phyloP scores from a whole-genome alignment of 35 echinoderm and acorn worm genomes.

The Apostichopus parvimensis region DNA sequence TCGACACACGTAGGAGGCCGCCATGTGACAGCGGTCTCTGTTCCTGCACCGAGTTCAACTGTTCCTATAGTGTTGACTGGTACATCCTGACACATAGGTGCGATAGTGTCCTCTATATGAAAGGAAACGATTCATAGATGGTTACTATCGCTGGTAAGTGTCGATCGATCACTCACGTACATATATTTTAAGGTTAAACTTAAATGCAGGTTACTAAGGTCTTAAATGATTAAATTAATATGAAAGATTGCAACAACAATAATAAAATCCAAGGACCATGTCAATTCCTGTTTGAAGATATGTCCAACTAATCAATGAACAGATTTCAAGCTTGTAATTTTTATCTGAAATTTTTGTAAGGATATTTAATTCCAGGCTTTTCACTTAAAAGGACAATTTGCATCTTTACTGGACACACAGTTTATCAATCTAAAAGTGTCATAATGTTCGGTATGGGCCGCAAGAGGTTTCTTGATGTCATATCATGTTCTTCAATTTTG shows the following conservation, averaged over 20 bases:
- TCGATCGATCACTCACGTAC: background rate
- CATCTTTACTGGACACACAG: too few species aligned
- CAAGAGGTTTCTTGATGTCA: background rate
- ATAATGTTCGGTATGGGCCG: background rate
- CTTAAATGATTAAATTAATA: too few species aligned
- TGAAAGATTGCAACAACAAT: too few species aligned
- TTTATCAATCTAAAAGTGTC: background rate
- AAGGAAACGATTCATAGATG: background rate
- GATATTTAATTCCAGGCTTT: too few species aligned
- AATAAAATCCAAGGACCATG: too few species aligned
- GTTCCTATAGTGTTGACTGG: background rate
- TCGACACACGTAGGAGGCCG: slow-evolving; percentile 20
- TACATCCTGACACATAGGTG: slow-evolving; percentile 27
- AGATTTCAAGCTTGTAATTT: too few species aligned
- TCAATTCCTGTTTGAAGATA: too few species aligned
- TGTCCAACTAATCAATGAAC: too few species aligned
- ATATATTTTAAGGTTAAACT: background rate
- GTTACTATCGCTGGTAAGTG: background rate
- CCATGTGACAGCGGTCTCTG: background rate
- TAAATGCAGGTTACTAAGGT: background rate
- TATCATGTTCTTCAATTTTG: background rate
- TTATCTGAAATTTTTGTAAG: too few species aligned
- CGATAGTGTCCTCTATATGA: slow-evolving; percentile 8
- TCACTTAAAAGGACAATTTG: too few species aligned
- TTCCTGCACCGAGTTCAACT: background rate